Evolutionary conservation across 2,888 invertebrate genomes (phyloP).

Genomic region (Orthonychiurus folsomi): DNA sequence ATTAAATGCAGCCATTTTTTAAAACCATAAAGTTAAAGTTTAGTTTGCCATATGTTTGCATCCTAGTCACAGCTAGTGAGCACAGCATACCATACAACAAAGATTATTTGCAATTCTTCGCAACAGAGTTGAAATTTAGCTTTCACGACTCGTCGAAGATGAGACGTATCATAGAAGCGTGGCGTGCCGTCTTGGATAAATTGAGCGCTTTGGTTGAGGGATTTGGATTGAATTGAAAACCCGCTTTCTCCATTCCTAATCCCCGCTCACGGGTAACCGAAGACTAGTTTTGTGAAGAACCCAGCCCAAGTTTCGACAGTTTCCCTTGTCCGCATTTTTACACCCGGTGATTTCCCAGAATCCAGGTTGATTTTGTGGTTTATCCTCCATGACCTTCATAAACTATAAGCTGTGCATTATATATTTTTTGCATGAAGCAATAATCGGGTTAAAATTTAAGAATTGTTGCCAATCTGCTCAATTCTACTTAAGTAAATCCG

Average conservation of each 20-base stretch:
- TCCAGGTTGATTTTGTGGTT: conserved; percentile 42
- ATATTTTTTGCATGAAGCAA: not conserved
- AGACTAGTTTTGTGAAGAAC: conserved; percentile 11
- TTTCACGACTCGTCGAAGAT: not conserved
- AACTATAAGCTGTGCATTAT: not conserved
- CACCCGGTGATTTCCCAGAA: conserved; percentile 45
- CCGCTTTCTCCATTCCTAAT: not conserved
- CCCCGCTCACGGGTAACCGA: not conserved
- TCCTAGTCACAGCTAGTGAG: too few relatives aligned
- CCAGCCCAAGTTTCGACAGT: conserved; percentile 40
- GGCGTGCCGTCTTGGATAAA: too few relatives aligned
- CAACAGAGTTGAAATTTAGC: not conserved
- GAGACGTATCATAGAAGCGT: too few relatives aligned
- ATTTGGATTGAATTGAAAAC: not conserved
- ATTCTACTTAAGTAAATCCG: too few relatives aligned
- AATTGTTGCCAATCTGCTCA: too few relatives aligned
- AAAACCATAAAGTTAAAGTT: too few relatives aligned
- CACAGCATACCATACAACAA: too few relatives aligned
- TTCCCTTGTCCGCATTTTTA: conserved; percentile 42
- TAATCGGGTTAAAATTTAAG: too few relatives aligned
- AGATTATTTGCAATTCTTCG: too few relatives aligned
- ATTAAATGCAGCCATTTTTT: too few relatives aligned
- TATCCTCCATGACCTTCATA: conserved; percentile 32
- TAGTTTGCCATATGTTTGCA: too few relatives aligned
- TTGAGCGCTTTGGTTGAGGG: not conserved